phyloP scores from a whole-genome alignment of 2,888 invertebrate species.

The Cantharis rustica region DNA sequence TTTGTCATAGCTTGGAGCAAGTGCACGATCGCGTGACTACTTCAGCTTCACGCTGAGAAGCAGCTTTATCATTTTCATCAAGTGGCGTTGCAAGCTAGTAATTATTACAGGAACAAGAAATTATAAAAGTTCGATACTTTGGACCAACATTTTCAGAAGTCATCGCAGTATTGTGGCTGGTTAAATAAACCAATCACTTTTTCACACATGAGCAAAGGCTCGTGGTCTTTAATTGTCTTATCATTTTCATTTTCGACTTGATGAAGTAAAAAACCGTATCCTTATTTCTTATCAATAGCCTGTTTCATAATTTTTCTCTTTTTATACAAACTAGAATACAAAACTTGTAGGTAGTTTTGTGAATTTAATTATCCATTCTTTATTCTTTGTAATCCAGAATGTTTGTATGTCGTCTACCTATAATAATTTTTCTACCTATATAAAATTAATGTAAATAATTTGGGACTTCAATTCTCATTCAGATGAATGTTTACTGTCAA shows the following conservation, averaged over 20 bases:
- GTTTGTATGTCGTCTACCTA: neutral
- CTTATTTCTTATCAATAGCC: too few relatives aligned
- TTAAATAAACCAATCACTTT: too few relatives aligned
- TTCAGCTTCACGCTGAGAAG: neutral
- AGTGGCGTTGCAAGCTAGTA: neutral
- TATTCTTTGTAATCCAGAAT: neutral
- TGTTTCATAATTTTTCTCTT: too few relatives aligned
- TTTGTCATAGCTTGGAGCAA: neutral
- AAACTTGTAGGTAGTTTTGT: too few relatives aligned
- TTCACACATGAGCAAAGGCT: too few relatives aligned
- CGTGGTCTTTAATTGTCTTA: too few relatives aligned
- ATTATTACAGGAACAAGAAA: neutral
- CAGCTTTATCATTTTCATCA: neutral
- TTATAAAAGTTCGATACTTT: too few relatives aligned
- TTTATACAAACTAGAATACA: too few relatives aligned
- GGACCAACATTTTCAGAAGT: too few relatives aligned
- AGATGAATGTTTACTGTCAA: neutral
- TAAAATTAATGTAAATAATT: neutral
- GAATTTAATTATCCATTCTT: neutral
- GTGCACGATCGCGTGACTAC: neutral
- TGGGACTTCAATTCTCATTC: neutral
- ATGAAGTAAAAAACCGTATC: too few relatives aligned
- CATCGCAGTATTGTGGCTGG: too few relatives aligned
- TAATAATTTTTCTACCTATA: neutral
- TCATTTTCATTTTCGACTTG: too few relatives aligned